A percentile compares a stretch with the other conserved stretches of the same genome.
Evolutionary conservation across 2,113 vertebrate species (phyloP).

Genomic region (Tetrax tetrax): DNA sequence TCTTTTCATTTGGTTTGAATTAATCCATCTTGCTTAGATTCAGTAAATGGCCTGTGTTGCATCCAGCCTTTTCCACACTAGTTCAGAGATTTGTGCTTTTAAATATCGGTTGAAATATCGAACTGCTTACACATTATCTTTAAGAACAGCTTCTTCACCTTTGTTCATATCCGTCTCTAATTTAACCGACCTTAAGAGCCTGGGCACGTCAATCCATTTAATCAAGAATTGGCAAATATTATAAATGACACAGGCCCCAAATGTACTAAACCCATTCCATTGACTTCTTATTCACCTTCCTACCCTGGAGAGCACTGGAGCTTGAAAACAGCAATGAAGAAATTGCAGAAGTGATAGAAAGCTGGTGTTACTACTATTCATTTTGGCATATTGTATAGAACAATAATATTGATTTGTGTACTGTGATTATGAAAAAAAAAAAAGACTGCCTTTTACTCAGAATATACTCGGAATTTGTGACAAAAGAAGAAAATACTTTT

Average conservation of each 20-base stretch:
- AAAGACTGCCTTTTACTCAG: neutral
- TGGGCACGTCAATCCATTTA: slow-evolving; percentile 30
- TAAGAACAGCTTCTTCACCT: slow-evolving; percentile 31
- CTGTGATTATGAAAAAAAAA: neutral
- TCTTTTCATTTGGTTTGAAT: neutral
- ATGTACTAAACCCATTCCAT: slow-evolving; percentile 43
- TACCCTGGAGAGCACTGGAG: slow-evolving; percentile 15
- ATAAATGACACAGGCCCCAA: slow-evolving; percentile 8
- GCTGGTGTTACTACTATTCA: neutral
- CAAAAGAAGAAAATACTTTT: neutral
- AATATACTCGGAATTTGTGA: neutral
- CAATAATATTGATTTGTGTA: slow-evolving; percentile 7
- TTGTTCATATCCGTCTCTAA: slow-evolving; percentile 51
- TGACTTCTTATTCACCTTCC: slow-evolving; percentile 54
- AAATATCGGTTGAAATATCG: slow-evolving; percentile 18
- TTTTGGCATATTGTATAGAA: slow-evolving; percentile 5
- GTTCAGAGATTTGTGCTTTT: slow-evolving; percentile 14
- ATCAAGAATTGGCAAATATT: slow-evolving; percentile 68
- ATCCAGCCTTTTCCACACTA: neutral
- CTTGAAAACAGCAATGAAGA: slow-evolving; percentile 51
- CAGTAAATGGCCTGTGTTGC: neutral
- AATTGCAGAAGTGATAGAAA: slow-evolving; percentile 12
- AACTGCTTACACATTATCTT: slow-evolving; percentile 42
- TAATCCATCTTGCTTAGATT: neutral
- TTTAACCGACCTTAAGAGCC: slow-evolving; percentile 62